Evolutionary conservation across 2,888 invertebrate species (phyloP).

Genomic region (Hedya salicella): DNA sequence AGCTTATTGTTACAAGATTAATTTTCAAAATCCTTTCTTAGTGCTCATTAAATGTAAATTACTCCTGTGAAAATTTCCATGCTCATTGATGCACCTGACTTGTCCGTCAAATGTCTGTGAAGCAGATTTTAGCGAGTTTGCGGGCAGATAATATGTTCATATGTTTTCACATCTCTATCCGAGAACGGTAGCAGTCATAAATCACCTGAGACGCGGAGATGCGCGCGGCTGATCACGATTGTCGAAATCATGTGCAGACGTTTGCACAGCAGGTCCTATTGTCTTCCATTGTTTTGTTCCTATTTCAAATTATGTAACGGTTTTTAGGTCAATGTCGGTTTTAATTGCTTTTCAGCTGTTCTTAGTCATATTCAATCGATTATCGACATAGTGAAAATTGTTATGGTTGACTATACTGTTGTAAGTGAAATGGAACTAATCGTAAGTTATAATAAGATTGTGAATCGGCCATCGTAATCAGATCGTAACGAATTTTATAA

Average conservation of each 20-base stretch:
- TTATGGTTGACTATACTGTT: constrained; percentile 4
- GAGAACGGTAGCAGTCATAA: constrained; percentile 46
- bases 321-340: constrained; percentile 41
- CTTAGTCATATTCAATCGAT: background rate
- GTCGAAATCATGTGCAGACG: constrained; percentile 54
- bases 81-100: too few relatives aligned
- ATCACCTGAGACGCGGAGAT: constrained; percentile 57
- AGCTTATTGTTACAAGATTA: too few relatives aligned
- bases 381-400: constrained; percentile 6
- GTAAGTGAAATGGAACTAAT: constrained; percentile 1
- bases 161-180: constrained; percentile 30
- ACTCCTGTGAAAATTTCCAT: too few relatives aligned
- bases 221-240: constrained; percentile 55
- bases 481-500: background rate
- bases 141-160: background rate
- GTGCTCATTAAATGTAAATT: too few relatives aligned
- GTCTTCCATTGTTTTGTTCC: constrained; percentile 36
- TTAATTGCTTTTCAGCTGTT: constrained; percentile 35
- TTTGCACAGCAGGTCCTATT: constrained; percentile 43
- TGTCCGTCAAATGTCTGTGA: too few relatives aligned
- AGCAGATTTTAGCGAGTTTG: too few relatives aligned
- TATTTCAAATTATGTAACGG: constrained; percentile 31
- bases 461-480: background rate
- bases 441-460: background rate
- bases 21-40: too few relatives aligned